phyloP scores from a whole-genome alignment of 2,888 invertebrate genomes.

The Himalopsyche kuldschensis region DNA sequence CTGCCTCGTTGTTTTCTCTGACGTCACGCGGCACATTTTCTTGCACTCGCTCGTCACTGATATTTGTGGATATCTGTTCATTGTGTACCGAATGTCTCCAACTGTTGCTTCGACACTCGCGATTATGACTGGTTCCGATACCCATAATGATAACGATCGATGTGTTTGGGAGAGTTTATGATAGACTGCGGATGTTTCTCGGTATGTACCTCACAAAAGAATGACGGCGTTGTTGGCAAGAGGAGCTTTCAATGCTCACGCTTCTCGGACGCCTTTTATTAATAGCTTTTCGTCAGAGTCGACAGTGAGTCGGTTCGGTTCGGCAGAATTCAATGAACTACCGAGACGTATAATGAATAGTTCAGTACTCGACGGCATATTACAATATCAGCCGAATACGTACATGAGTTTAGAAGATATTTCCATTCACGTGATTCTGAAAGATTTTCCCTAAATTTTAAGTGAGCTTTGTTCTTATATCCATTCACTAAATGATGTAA shows the following conservation, averaged over 20 bases:
- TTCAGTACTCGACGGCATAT: neutral
- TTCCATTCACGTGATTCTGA: neutral
- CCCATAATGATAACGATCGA: slow-evolving; percentile 29
- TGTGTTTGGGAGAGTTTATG: slow-evolving; percentile 10
- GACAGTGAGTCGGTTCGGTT: slow-evolving; percentile 17
- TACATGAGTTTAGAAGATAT: neutral
- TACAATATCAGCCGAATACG: neutral
- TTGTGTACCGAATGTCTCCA: slow-evolving; percentile 17
- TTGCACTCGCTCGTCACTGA: neutral
- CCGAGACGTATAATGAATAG: slow-evolving; percentile 4
- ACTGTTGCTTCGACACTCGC: neutral
- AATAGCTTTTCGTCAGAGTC: slow-evolving; percentile 36
- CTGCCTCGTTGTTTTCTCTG: neutral
- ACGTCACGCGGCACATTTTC: neutral
- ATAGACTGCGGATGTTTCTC: neutral
- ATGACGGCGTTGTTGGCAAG: neutral
- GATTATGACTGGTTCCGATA: slow-evolving; percentile 21
- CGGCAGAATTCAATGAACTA: slow-evolving; percentile 33
- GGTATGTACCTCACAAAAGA: slow-evolving; percentile 20
- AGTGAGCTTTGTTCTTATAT: neutral
- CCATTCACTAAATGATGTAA: neutral
- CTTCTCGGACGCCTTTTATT: slow-evolving; percentile 24
- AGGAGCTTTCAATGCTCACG: neutral
- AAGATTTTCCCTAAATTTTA: neutral
- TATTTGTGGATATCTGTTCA: neutral